Conservation (phyloP, 2,888 invertebrate species). For the Pandemis corylana region DNA sequence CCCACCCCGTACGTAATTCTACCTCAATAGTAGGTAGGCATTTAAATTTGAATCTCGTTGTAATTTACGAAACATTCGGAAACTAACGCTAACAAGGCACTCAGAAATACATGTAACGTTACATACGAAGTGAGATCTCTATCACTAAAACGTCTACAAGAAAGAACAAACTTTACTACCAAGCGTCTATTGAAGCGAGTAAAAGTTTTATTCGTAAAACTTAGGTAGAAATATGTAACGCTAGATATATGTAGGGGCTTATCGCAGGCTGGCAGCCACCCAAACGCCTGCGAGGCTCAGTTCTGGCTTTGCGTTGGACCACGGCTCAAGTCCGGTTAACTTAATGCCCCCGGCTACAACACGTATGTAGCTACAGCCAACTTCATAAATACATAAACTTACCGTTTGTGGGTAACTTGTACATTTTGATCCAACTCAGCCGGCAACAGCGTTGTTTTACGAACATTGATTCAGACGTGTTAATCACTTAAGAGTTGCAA, state of each 20-base stretch:
- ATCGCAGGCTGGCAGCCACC: slow-evolving; percentile 65
- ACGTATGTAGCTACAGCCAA: slow-evolving; percentile 37
- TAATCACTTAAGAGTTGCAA: slow-evolving; percentile 45
- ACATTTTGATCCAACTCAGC: slow-evolving; percentile 26
- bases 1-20: too few relatives aligned
- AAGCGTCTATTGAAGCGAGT: slow-evolving; percentile 39
- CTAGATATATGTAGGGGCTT: slow-evolving; percentile 47
- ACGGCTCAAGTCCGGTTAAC: slow-evolving; percentile 59
- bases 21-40: not conserved
- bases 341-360: slow-evolving; percentile 57
- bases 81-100: slow-evolving; percentile 30
- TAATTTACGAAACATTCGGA: not conserved
- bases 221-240: slow-evolving; percentile 43
- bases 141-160: slow-evolving; percentile 31
- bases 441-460: slow-evolving; percentile 39
- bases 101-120: slow-evolving; percentile 27
- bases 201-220: slow-evolving; percentile 43
- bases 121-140: slow-evolving; percentile 29
- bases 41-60: not conserved
- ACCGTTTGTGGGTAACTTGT: slow-evolving; percentile 38
- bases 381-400: slow-evolving; percentile 41
- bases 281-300: slow-evolving; percentile 53
- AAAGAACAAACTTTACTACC: slow-evolving; percentile 35
- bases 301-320: slow-evolving; percentile 53
- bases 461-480: slow-evolving; percentile 47